These are phyloP conservation scores for Hydrozoanthus tunicans DNA, from an alignment of 64 coral and sea anemone species.

Conservation along the genomic window DNA sequence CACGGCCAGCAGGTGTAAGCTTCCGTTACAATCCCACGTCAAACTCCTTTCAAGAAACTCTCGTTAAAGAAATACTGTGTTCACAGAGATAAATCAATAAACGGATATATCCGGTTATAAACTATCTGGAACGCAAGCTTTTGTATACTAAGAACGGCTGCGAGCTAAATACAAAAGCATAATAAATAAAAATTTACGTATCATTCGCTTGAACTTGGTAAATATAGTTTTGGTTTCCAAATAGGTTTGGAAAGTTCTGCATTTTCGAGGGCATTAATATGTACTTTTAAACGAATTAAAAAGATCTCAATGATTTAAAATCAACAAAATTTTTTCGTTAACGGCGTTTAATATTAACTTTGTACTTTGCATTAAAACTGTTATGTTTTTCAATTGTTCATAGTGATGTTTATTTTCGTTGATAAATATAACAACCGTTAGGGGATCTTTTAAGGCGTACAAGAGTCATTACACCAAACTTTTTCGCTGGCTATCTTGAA, in stretches of 20 bases:
- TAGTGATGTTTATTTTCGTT: background rate
- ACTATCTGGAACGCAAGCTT: background rate
- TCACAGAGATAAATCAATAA: background rate
- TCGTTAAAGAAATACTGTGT: background rate
- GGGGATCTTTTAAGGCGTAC: too few species aligned
- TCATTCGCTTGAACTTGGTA: background rate
- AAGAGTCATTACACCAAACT: too few species aligned
- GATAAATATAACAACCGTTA: too few species aligned
- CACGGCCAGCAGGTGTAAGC: slow-evolving; percentile 47
- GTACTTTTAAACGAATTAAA: too few species aligned
- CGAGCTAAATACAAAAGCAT: background rate
- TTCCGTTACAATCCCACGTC: background rate
- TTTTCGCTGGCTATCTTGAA: too few species aligned
- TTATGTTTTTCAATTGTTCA: background rate
- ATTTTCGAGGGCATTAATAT: too few species aligned
- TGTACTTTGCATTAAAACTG: background rate
- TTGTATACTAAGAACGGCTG: background rate
- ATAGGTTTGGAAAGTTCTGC: too few species aligned
- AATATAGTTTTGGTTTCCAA: too few species aligned
- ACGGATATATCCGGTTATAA: background rate
- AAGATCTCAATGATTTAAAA: too few species aligned
- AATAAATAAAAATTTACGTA: background rate
- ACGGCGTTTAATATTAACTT: background rate
- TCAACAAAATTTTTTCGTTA: too few species aligned
- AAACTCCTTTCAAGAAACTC: background rate